These are phyloP conservation scores for Drosophila virilis DNA, from an alignment of 1,140 invertebrate genomes.

Conservation along the genomic window DNA sequence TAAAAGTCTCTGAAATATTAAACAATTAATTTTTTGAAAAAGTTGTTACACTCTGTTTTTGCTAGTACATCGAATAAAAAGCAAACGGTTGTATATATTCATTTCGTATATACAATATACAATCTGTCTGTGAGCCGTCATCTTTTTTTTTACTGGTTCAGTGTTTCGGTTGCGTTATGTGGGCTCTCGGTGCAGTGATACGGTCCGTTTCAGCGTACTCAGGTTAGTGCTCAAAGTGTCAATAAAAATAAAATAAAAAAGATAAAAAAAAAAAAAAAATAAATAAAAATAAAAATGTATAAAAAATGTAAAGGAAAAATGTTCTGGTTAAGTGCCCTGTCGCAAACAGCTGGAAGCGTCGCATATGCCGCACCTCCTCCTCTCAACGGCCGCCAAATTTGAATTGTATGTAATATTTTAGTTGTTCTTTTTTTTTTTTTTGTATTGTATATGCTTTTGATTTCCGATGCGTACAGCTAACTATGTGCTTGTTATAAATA, in stretches of 20 bases:
- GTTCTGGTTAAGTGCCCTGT: slow-evolving; percentile 19
- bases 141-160: background rate
- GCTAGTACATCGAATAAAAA: too few species aligned
- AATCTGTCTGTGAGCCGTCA: background rate
- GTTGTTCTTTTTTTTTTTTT: background rate
- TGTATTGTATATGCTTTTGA: background rate
- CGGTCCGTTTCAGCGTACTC: background rate
- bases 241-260: background rate
- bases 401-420: slow-evolving; percentile 20
- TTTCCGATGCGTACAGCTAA: background rate
- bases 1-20: too few species aligned
- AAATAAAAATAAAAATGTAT: background rate
- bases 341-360: slow-evolving; percentile 1
- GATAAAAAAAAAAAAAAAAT: background rate
- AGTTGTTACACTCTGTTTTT: background rate
- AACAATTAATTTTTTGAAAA: background rate
- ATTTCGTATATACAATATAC: background rate
- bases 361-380: background rate
- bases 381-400: background rate
- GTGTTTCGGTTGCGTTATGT: background rate
- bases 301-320: background rate
- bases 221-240: slow-evolving; percentile 2
- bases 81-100: background rate
- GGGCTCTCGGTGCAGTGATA: slow-evolving; percentile 3
- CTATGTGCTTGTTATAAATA: background rate